A percentile compares a stretch with the other conserved stretches of the same genome.
Conservation (phyloP, 1,140 invertebrate genomes). For the Pogonomyrmex barbatus region DNA sequence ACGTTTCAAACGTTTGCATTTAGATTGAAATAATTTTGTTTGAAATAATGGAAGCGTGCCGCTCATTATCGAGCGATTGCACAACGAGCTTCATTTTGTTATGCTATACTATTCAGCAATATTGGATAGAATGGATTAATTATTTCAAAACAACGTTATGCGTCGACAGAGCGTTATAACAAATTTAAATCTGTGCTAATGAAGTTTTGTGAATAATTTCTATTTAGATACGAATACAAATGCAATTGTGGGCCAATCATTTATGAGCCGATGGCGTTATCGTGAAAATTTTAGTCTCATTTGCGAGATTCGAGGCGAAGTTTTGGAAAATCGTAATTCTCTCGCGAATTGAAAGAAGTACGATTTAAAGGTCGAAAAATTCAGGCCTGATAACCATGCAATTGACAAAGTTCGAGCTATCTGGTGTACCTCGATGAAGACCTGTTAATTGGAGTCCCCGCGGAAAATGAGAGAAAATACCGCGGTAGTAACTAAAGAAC, state of each 20-base stretch:
- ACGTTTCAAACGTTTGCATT: constrained; percentile 34
- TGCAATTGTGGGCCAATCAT: constrained; percentile 1
- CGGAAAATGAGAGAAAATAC: constrained; percentile 45
- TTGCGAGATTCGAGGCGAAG: neutral
- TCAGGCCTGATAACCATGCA: neutral
- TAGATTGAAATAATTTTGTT: constrained; percentile 46
- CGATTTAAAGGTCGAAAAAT: neutral
- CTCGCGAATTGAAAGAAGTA: neutral
- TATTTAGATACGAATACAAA: constrained; percentile 30
- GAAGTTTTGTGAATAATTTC: constrained; percentile 53
- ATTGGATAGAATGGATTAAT: constrained; percentile 41
- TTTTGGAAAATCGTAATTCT: neutral
- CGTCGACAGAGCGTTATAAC: constrained; percentile 8
- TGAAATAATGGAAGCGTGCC: constrained; percentile 22
- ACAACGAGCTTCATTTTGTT: neutral
- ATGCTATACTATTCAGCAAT: constrained; percentile 5
- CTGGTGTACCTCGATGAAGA: constrained; percentile 10
- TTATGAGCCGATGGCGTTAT: constrained; percentile 1
- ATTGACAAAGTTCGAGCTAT: constrained; percentile 10
- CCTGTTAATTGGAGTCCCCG: constrained; percentile 23
- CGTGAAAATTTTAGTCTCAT: constrained; percentile 13
- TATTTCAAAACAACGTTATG: constrained; percentile 46
- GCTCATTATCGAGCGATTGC: constrained; percentile 31
- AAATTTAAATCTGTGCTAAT: constrained; percentile 45
- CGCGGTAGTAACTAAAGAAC: constrained; percentile 29